Evolutionary conservation across 2,113 vertebrate species (phyloP).

Genomic region (Recurvirostra avosetta): DNA sequence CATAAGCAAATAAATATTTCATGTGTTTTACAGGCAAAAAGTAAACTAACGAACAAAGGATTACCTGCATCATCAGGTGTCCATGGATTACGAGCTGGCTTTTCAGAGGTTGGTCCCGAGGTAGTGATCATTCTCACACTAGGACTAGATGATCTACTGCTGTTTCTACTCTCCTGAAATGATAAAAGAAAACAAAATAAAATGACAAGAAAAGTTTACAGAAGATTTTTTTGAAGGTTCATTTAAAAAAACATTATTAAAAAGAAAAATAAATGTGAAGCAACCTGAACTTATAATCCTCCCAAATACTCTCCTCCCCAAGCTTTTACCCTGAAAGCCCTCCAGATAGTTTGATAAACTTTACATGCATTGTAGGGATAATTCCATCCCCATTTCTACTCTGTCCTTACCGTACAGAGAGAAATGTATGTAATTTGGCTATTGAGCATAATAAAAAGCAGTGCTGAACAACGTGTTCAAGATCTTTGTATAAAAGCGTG

Average conservation of each 20-base stretch:
- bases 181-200: background rate
- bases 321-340: background rate
- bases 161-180: conserved; percentile 88
- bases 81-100: conserved; percentile 81
- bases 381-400: background rate
- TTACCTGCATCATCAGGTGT: conserved; percentile 90
- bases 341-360: background rate
- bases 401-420: background rate
- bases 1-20: background rate
- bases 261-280: background rate
- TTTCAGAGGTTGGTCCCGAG: conserved; percentile 87
- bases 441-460: background rate
- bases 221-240: background rate
- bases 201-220: background rate
- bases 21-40: background rate
- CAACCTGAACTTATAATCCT: background rate
- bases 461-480: background rate
- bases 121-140: conserved; percentile 95
- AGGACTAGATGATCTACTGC: conserved; percentile 96
- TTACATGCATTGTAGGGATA: background rate
- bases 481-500: background rate
- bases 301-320: background rate
- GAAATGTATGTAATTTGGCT: background rate
- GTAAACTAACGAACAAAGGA: background rate
- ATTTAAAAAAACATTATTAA: background rate